Base-by-base conservation (phyloP, 2,113 vertebrate species). In the Aspidoscelis tigris region DNA sequence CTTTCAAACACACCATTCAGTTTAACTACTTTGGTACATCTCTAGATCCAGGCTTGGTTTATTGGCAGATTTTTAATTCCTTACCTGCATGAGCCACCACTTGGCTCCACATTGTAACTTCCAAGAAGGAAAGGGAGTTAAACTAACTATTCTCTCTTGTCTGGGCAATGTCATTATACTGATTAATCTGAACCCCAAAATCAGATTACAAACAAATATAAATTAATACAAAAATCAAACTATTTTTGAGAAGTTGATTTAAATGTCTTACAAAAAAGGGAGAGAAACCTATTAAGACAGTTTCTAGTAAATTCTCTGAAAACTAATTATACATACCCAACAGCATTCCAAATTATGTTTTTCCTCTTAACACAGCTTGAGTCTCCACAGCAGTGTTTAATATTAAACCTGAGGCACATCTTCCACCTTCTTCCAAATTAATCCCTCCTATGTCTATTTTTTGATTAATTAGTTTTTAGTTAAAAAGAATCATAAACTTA, bases 131-230 rank as follows among this genome's bases (percentile, higher is more conserved):
- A 9, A 9, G 47, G 5, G 47, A 50, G 47, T 50, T 50, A 50
- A 50, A 50, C 47, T 50, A 50, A 50, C 8, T 7, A 70, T 10
- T 61, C 18, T 18, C 50, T 77, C 58, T 12, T 21, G 20, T 7
- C 20, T 24, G 65, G 24, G 65, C 7, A 21, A 66, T 6, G 21
- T 24, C 64, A 21, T 66, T 66, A 22, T 66, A 66, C 3, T 66
- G 18, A 33, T 43, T 39, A 78, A 78, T 64, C 69, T 61, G 85
- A 82, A 89, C 84, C 93, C 90, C 92, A 81, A 90, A 7, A 78
- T 2, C 12, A 64, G 11, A 80, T 47, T 50, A 80, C 66, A 50
- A 9, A 26, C 65, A 80, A 80, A 69, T 65, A 26, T 20, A 47
- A 80, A n/a, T 14, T 6, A 50, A 50, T 9, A 50, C 47, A 50